Conservation (phyloP, 2,888 invertebrate species). For the Drosophila rellima region DNA sequence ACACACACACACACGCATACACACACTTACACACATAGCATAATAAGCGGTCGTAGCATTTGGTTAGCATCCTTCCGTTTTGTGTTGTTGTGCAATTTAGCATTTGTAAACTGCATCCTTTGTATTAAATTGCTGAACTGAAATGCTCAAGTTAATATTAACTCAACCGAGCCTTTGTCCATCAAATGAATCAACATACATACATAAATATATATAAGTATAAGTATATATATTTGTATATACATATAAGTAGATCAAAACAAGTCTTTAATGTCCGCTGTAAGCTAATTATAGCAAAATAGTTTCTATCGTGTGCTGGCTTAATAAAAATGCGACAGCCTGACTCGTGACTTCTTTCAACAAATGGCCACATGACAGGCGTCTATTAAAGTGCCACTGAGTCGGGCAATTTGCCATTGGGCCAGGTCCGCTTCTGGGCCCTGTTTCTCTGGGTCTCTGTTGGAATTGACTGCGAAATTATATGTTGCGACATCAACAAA, state of each 20-base stretch:
- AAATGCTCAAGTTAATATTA: constrained; percentile 35
- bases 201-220: constrained; percentile 1
- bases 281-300: constrained; percentile 62
- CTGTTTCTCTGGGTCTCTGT: constrained; percentile 7
- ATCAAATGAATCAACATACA: constrained; percentile 21
- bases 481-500: constrained; percentile 58
- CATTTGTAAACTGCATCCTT: constrained; percentile 51
- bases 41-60: constrained; percentile 67
- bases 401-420: constrained; percentile 54
- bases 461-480: constrained; percentile 50
- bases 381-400: constrained; percentile 49
- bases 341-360: constrained; percentile 27
- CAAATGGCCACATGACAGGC: constrained; percentile 67
- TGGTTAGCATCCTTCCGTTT: constrained; percentile 68
- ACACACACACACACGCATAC: background rate
- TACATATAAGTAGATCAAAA: constrained; percentile 26
- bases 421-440: constrained; percentile 9
- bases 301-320: constrained; percentile 44
- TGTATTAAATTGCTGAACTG: constrained; percentile 50
- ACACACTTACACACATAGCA: constrained; percentile 15
- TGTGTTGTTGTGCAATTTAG: constrained; percentile 42
- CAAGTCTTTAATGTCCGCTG: constrained; percentile 37
- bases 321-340: constrained; percentile 38
- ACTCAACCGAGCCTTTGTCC: constrained; percentile 17
- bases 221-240: background rate